Evolutionary conservation across 2,113 vertebrate species (phyloP).

Genomic region (Geococcyx californianus): DNA sequence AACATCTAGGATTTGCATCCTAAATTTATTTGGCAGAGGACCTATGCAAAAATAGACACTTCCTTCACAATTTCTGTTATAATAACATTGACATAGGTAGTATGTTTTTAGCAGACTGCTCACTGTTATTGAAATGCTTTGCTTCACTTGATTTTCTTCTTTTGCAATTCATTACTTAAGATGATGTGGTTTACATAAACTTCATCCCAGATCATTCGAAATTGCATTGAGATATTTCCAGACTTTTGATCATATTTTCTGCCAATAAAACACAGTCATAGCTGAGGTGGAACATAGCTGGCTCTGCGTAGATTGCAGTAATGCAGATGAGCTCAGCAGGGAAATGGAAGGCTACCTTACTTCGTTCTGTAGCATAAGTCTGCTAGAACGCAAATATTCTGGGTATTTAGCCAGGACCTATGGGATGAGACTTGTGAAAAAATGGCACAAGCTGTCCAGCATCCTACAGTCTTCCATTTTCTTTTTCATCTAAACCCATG

Average conservation of each 20-base stretch:
- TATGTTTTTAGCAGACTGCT: background rate
- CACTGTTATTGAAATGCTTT: background rate
- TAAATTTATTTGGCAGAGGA: background rate
- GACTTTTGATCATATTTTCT: constrained; percentile 6
- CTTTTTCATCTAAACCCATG: background rate
- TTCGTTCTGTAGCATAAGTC: background rate
- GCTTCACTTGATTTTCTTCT: background rate
- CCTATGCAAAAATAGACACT: background rate
- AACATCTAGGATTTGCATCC: background rate
- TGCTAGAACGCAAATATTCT: background rate
- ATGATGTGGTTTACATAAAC: background rate
- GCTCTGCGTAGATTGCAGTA: background rate
- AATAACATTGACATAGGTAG: background rate
- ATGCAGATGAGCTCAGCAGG: background rate
- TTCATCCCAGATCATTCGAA: background rate
- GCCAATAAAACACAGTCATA: background rate
- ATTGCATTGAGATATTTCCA: background rate
- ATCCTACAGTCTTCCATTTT: background rate
- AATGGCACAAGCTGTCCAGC: background rate
- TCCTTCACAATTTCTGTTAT: background rate
- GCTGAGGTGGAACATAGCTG: background rate
- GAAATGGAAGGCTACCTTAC: background rate
- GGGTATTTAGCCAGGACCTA: background rate
- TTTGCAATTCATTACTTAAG: background rate
- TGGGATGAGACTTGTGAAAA: background rate